Base-by-base conservation (phyloP, 2,888 invertebrate genomes). In the Pediacus dermestoides region DNA sequence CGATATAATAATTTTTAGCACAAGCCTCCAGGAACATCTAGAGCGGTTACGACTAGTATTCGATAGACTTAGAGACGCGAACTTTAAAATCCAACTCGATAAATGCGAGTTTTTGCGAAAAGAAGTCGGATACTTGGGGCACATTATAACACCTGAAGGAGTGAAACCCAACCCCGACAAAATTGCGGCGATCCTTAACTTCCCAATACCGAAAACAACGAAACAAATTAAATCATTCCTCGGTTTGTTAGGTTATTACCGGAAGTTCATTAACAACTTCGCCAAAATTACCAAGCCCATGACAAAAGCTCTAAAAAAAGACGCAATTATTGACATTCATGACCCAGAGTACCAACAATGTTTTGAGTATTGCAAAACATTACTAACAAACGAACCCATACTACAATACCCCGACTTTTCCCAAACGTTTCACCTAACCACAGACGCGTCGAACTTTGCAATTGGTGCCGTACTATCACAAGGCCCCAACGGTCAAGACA, bases 381-480 rank as follows among this genome's bases (percentile, higher is more conserved):
- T 26, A 4, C 11, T 26, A 7, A 9, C 10, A 4, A 26, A 26
- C 10, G 26, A 26, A 9, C 26, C 26, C 7, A 26, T 26, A 4
- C 10, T 26, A 9, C 26, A 26, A 26, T 26, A 26, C 28, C 59
- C 61, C 1, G 50, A 62, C 36, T 57, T 58, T 43, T 25, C 34
- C 1, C 39, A 50, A 46, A 32, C 39, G 26, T 66, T 58, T 38
- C 50, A 38, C 35, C 39, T 59, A 6, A 58, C 54, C 3, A 64
- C 26, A 10, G 26, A 26, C 10, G 26, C 26, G 6, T 9, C 9
- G 4, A 26, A 26, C 26, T 26, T 9, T 31, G 57, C 55, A 3
- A 46, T 55, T 15, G 59, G 55, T 11, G 48, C 56, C 3, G 55
- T 64, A 1, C 36, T 61, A 2, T 53, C 58, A 1, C 64, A 67